Conservation (phyloP, 2,113 vertebrate genomes). For the Psammodynastes pulverulentus region DNA sequence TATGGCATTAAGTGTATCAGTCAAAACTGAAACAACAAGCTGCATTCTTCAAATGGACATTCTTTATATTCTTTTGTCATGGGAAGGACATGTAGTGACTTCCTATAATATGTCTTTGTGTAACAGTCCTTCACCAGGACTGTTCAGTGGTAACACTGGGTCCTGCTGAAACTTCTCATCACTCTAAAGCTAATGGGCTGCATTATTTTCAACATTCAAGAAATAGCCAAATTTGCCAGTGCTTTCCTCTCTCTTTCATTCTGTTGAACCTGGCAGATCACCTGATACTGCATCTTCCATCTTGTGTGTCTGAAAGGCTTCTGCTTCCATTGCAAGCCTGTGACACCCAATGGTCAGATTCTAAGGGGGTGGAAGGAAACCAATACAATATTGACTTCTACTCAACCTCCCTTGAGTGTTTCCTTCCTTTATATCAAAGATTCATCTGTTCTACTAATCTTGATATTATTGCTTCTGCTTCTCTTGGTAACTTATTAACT, state of each 20-base stretch:
- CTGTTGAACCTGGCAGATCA: neutral
- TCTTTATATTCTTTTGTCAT: neutral
- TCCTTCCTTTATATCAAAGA: neutral
- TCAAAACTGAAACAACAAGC: neutral
- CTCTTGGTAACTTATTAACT: neutral
- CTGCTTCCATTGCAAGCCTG: neutral
- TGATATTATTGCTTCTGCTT: neutral
- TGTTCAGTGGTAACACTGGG: neutral
- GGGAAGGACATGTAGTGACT: neutral
- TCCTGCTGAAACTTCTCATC: neutral
- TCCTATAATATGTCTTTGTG: neutral
- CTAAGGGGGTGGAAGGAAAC: accelerated
- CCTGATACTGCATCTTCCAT: neutral
- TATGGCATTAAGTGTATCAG: neutral
- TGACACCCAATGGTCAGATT: neutral
- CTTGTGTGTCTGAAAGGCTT: neutral
- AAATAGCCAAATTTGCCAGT: neutral
- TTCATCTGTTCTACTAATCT: neutral
- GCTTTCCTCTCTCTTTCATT: neutral
- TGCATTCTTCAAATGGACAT: neutral
- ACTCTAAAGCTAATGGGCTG: neutral
- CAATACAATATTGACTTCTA: neutral
- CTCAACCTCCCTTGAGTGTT: neutral
- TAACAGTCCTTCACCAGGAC: neutral
- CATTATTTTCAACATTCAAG: neutral